Base-by-base conservation (phyloP, 2,888 invertebrate species). In the Flexamia atlantica region DNA sequence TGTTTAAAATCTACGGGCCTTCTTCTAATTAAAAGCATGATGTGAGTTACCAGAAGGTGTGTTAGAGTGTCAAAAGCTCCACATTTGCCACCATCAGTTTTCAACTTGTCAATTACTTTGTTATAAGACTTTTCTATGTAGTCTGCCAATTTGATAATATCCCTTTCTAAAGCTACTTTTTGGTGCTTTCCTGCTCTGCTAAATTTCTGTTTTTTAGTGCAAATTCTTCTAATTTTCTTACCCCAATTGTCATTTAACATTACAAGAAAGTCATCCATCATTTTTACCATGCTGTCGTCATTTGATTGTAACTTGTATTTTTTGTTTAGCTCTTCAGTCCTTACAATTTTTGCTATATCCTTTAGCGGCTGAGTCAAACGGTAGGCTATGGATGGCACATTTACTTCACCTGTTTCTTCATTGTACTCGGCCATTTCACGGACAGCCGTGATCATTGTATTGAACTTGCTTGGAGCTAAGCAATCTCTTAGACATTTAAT, bases 1-100 rank as follows among this genome's bases (percentile, higher is more conserved):
- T 74, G 20, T 74, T 74, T 17, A 10, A 32, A 74, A 74, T 74
- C 74, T 12, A 74, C 74, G 5, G 74, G 74, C n/a, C 74, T 74
- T 14, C 74, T 17, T n/a, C 46, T 74, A 25, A 74, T n/a, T 7
- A 53, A 23, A 2, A 53, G 23, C 53, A 53, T 53, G 23, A 53
- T 53, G 23, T 53, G 53, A 23, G 53, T 53, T 46, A 46, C 46
- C 2, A 46, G 4, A 10, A 46, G 2, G 14, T 46, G 46, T 3
- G 2, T 46, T 14, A 46, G 12, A 17, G 14, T 3, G 14, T 46
- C 17, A 46, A 14, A 46, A 46, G 4, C 2, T 12, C 14, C 46
- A 46, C 12, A 12, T 46, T 46, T 46, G 2, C 2, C 17, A 14
- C 14, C 4, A 12, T 12, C 2, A 9, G 7, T 12, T 46, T 46